Evolutionary conservation across 1,140 invertebrate genomes (phyloP).

Genomic region (Sycobia sp.): DNA sequence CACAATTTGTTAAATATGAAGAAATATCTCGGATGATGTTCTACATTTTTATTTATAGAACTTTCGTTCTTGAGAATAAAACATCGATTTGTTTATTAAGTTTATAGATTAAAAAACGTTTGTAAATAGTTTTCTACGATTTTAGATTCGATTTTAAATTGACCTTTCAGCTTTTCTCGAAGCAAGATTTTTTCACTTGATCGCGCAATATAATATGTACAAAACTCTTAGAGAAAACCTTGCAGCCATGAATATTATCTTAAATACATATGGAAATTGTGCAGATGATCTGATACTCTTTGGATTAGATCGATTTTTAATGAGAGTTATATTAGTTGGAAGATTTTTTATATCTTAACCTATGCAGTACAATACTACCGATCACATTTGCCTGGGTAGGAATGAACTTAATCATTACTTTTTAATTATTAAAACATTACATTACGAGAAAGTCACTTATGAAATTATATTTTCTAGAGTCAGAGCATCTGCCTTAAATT

Average conservation of each 20-base stretch:
- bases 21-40: no score
- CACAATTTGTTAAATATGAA: no score
- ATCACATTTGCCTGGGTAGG: no score
- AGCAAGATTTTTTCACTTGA: constrained; percentile 8
- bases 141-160: not conserved
- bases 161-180: not conserved
- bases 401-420: no score
- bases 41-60: no score
- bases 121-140: no score
- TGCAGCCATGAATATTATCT: constrained; percentile 51
- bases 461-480: constrained; percentile 10
- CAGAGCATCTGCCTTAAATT: constrained; percentile 25
- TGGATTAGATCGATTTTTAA: constrained; percentile 3
- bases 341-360: constrained; percentile 10
- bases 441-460: no score
- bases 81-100: no score
- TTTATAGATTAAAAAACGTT: no score
- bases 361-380: no score
- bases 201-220: constrained; percentile 36
- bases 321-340: constrained; percentile 15
- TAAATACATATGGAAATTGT: constrained; percentile 45
- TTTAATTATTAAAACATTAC: no score
- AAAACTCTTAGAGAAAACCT: constrained; percentile 42
- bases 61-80: no score
- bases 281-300: constrained; percentile 6